Base-by-base conservation (phyloP, 2,113 vertebrate species). In the Marmota flaviventris region DNA sequence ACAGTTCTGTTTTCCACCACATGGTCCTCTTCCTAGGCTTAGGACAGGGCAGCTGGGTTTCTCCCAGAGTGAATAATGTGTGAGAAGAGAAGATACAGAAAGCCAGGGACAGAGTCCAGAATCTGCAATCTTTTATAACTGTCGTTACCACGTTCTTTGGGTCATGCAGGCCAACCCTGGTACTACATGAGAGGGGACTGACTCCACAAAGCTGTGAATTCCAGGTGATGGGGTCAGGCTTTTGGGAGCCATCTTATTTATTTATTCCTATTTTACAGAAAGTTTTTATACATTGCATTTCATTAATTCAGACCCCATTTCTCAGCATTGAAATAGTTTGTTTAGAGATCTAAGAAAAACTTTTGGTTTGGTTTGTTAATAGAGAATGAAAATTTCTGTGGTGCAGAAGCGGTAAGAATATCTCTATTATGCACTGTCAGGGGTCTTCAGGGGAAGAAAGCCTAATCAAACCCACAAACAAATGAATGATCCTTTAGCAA, bases 301-400 rank as follows among this genome's bases (percentile, higher is more conserved):
- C 73, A 1, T 61, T 32, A 24, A 51, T 73, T 65, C 37, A 95
- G 11, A 8, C 51, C 11, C 20, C 20, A 16, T 63, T 91, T 82
- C 53, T 20, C 22, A 79, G 75, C n/a, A 53, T 48, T 51, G 32
- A 91, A 79, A 42, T 69, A 24, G 39, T 85, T 84, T 76, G 39
- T 91, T 73, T 65, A 58, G 89, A 79, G 39, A 85, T 92, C 22
- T 92, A 45, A 72, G 69, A 84, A 25, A 96, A 96, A 61, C 25
- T 45, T 67, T 0, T 58, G 67, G 32, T 70, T 92, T 58, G 72
- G 32, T 37, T n/a, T 84, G 42, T 94, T 76, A 20, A 18, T 63
- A 77, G 51, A 88, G 53, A 85, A 32, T 42, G 34, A 79, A n/a
- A 42, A 48, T 84, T 84, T 82, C 67, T 91, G 67, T 51, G 45